Evolutionary conservation across 2,113 vertebrate genomes (phyloP), one percentile per base, ranked within the genome.

Genomic region (Circaetus cinerascens): DNA sequence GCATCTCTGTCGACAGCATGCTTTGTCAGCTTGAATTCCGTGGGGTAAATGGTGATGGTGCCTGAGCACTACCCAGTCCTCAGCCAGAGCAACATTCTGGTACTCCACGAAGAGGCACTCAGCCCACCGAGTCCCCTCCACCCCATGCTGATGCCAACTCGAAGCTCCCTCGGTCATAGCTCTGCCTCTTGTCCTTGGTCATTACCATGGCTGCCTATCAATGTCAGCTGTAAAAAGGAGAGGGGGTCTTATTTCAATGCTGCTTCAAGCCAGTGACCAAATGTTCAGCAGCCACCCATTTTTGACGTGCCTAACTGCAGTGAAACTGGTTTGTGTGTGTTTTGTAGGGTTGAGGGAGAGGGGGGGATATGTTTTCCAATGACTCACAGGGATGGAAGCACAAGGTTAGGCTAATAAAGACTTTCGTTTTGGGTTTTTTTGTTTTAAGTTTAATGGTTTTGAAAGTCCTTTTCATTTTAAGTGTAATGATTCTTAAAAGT

Each of bases 1-100:
- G 27, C 26, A 1, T 12, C 55, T 30, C 16, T 62, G 59, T 63
- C 1, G 1, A 26, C 45, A 22, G 30, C 8, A 4, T 0, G 1
- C 27, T 48, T 73, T 36, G 12, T 40, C 46, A 1, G 1, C 51
- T 45, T 32, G 41, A 74, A 10, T 71, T 27, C 36, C 1, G 0
- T 7, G 16, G 56, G 38, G 9, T 62, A 30, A 21, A 22, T 27
- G 53, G 71, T 53, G 32, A 22, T 26, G 22, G 38, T 81, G 84
- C 22, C 53, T 34, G 34, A 76, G 68, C 7, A 3, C 62, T 51
- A 20, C 26, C 50, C 19, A 5, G 19, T 66, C 46, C 66, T 53
- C 46, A 59, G 14, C 18, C 69, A 62, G 17, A 48, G 56, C 30
- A 51, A 20, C 22, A 8, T 56, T 34, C 64, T 69, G 60, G 12